Evolutionary conservation across 1,140 invertebrate species (phyloP).

Genomic region (Trichoplusia ni): DNA sequence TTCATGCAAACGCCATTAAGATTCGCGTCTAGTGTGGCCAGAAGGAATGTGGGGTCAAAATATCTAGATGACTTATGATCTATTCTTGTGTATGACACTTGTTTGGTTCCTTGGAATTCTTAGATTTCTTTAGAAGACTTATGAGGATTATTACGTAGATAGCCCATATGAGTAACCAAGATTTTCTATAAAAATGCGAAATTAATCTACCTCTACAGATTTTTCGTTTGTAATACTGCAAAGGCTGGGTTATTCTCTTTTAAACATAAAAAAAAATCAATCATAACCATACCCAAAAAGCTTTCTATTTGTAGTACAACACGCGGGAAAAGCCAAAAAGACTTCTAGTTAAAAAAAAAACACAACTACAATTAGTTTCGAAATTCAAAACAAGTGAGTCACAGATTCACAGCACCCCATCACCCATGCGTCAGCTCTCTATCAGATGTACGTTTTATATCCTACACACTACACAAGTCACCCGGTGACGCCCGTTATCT

Average conservation of each 20-base stretch:
- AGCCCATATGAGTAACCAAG: too few relatives aligned
- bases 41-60: neutral
- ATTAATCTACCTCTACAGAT: too few relatives aligned
- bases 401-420: constrained; percentile 46
- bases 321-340: too few relatives aligned
- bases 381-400: constrained; percentile 10
- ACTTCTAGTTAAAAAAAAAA: too few relatives aligned
- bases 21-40: neutral
- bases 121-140: neutral
- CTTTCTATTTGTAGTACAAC: too few relatives aligned
- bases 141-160: too few relatives aligned
- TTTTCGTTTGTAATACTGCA: too few relatives aligned
- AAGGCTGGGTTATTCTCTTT: too few relatives aligned
- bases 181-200: too few relatives aligned
- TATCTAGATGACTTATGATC: neutral
- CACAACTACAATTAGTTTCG: too few relatives aligned
- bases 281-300: too few relatives aligned
- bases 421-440: constrained; percentile 25
- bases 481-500: constrained; percentile 54
- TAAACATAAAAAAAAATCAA: too few relatives aligned
- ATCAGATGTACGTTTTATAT: constrained; percentile 63
- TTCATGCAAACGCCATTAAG: constrained; percentile 5
- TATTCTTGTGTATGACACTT: neutral
- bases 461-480: constrained; percentile 57
- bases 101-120: neutral